Conservation (phyloP, 2,797 vertebrate genomes). For the Chiroxiphia lanceolata region DNA sequence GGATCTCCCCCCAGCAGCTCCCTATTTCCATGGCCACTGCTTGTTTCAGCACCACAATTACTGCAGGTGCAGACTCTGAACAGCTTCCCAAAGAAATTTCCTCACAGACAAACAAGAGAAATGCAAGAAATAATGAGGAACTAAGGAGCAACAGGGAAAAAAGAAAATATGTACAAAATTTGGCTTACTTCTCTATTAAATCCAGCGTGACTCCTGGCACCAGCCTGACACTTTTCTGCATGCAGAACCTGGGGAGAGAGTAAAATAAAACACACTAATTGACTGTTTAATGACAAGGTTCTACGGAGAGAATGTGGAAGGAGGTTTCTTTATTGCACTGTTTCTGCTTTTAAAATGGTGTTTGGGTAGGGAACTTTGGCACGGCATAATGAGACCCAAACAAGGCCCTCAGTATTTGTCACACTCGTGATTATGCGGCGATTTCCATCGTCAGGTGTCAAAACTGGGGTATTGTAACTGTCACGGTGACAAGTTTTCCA, state of each 20-base stretch:
- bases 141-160: neutral
- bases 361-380: neutral
- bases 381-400: neutral
- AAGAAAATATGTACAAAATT: neutral
- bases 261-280: neutral
- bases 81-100: neutral
- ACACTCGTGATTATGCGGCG: neutral
- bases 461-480: neutral
- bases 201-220: slow-evolving; percentile 98
- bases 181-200: slow-evolving; percentile 96
- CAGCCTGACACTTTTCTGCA: slow-evolving; percentile 97
- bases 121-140: neutral
- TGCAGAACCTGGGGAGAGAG: slow-evolving; percentile 89
- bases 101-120: neutral
- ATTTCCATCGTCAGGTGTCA: neutral
- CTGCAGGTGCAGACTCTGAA: neutral
- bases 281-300: neutral
- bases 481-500: slow-evolving; percentile 24
- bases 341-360: neutral
- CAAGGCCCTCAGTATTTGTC: neutral
- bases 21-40: neutral
- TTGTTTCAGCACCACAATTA: neutral
- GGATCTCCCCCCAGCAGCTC: accelerated
- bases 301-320: neutral
- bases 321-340: neutral